These are phyloP conservation scores for Muraenolepis orangiensis DNA, from an alignment of 2,797 vertebrate genomes.

Conservation along the genomic window DNA sequence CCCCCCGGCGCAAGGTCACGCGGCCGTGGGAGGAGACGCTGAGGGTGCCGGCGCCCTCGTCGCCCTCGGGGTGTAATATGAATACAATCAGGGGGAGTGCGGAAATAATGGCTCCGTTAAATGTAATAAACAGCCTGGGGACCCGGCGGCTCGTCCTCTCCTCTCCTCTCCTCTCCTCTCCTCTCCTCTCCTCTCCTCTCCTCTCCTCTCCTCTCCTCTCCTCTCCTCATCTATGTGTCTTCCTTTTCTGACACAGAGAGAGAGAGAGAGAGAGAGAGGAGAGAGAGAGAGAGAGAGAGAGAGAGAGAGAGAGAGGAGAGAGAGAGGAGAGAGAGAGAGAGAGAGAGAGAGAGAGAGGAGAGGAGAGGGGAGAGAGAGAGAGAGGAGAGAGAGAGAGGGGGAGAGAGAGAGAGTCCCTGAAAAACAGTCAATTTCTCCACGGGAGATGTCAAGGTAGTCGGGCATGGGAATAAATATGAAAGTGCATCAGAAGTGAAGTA, in stretches of 20 bases:
- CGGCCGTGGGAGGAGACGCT: constrained; percentile 27
- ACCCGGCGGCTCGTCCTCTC: constrained; percentile 62
- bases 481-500: constrained; percentile 49
- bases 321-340: background rate
- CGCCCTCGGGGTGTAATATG: constrained; percentile 66
- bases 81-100: constrained; percentile 76
- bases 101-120: constrained; percentile 72
- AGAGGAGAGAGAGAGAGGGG: constrained; percentile 35
- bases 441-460: constrained; percentile 71
- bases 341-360: too few species aligned
- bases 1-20: constrained; percentile 59
- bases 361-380: too few species aligned
- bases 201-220: too few species aligned
- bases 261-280: constrained; percentile 33
- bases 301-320: too few species aligned
- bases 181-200: too few species aligned
- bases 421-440: constrained; percentile 59
- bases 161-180: too few species aligned
- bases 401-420: constrained; percentile 53
- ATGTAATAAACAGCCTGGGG: constrained; percentile 71
- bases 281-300: too few species aligned
- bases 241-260: constrained; percentile 64
- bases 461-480: constrained; percentile 62
- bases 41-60: constrained; percentile 58
- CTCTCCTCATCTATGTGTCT: constrained; percentile 47